Evolutionary conservation across 2,797 vertebrate species (phyloP), one percentile per base, ranked within the genome.

Genomic region (Sebastes steindachneri): DNA sequence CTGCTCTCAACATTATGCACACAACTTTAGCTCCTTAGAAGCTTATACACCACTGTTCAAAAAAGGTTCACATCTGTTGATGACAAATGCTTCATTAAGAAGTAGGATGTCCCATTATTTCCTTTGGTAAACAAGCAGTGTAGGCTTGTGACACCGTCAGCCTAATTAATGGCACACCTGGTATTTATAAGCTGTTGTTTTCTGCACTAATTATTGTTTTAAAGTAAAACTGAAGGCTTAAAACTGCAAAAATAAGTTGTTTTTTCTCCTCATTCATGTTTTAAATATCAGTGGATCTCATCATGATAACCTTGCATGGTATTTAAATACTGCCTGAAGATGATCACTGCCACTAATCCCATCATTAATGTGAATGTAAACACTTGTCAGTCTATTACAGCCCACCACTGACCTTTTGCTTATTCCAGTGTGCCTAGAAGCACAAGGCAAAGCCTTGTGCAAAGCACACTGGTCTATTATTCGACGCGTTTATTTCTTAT

Each of bases 111-210:
- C 9, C 11, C 8, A 14, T 9, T 23, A 31, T 72, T 75, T 60
- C n/a, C 35, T 78, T 63, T 66, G 60, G 48, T 77, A 68, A 71
- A 70, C 26, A 28, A 60, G 26, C 48, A 54, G 12, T 26, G 59
- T 14, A 33, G 11, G 31, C 28, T 19, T 68, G 17, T 79, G 69
- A 77, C 71, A 69, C 57, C 31, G 57, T 53, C 12, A 33, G 12
- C 31, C n/a, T 45, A 58, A 75, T 75, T 37, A 68, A 78, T 35
- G 59, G 21, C 41, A 73, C 31, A 45, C 25, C 60, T 68, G 12
- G 5, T 33, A 25, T 59, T 65, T 55, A 68, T 65, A 4, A n/a
- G 37, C 73, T 68, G 28, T 21, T 71, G 11, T 67, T 73, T 69
- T 10, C 54, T 54, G 37, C 53, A 26, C 6, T 28, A 73, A 41